Evolutionary conservation across 2,797 vertebrate species (phyloP).

Genomic region (Alosa sapidissima): DNA sequence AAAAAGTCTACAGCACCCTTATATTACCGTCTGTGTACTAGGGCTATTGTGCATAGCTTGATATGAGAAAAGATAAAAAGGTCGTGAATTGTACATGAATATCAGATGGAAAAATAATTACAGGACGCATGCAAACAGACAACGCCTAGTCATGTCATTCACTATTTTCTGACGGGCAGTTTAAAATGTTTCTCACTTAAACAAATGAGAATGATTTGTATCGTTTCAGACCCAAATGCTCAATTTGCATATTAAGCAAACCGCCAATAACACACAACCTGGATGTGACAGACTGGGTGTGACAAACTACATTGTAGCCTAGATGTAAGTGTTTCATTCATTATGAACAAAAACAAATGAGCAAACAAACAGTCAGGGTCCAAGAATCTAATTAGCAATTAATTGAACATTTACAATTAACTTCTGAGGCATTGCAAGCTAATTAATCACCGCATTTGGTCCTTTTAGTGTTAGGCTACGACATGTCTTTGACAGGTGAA

Average conservation of each 20-base stretch:
- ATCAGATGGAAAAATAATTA: neutral
- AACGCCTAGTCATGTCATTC: neutral
- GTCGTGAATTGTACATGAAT: constrained; percentile 9
- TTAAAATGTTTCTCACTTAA: neutral
- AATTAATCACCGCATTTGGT: neutral
- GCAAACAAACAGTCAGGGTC: neutral
- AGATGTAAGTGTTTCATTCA: neutral
- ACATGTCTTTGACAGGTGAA: neutral
- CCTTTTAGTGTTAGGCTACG: neutral
- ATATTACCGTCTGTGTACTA: neutral
- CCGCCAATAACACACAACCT: neutral
- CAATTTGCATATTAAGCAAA: neutral
- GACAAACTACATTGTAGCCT: neutral
- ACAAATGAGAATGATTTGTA: neutral
- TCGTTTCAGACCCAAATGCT: neutral
- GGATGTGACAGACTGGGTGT: constrained; percentile 23
- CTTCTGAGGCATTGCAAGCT: neutral
- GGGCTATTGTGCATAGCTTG: neutral
- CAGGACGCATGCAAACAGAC: neutral
- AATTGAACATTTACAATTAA: neutral
- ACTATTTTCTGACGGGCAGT: neutral
- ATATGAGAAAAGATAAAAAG: neutral
- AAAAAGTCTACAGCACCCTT: neutral
- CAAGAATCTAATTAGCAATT: constrained; percentile 8
- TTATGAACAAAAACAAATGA: neutral